Percentiles rank a stretch among this genome's conserved stretches.
Evolutionary conservation across 2,797 vertebrate species (phyloP).

Genomic region (Anabacerthia variegaticeps): DNA sequence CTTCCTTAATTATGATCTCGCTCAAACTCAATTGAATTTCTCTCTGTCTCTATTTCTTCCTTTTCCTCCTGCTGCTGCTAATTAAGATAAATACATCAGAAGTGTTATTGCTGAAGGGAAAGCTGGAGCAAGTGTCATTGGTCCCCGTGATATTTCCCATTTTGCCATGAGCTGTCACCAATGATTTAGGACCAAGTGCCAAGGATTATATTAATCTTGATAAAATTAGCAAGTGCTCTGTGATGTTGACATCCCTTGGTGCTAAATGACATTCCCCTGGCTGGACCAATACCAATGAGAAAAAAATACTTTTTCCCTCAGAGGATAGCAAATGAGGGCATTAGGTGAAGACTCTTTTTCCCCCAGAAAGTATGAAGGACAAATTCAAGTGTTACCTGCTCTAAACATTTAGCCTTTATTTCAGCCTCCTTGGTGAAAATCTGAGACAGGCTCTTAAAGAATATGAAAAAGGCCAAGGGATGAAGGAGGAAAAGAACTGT

Average conservation of each 20-base stretch:
- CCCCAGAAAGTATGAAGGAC: not conserved
- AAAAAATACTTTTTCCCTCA: not conserved
- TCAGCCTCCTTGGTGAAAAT: not conserved
- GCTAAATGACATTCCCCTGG: constrained; percentile 12
- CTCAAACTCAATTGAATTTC: constrained; percentile 44
- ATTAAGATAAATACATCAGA: constrained; percentile 72
- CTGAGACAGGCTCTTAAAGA: not conserved
- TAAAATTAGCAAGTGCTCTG: constrained; percentile 54
- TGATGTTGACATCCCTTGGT: constrained; percentile 18
- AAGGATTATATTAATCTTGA: constrained; percentile 56
- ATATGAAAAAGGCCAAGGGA: not conserved
- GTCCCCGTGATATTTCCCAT: constrained; percentile 36
- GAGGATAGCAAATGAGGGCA: not conserved
- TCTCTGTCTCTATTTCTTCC: constrained; percentile 38
- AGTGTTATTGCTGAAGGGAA: constrained; percentile 48
- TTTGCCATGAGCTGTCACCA: constrained; percentile 57
- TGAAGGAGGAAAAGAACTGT: not conserved
- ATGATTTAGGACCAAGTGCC: constrained; percentile 55
- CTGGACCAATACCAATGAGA: not conserved
- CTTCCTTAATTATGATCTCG: constrained; percentile 53
- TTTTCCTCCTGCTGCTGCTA: constrained; percentile 46
- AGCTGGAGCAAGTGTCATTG: constrained; percentile 52
- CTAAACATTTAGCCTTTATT: not conserved
- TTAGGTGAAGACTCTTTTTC: not conserved
- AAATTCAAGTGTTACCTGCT: not conserved